Evolutionary conservation across 2,888 invertebrate genomes (phyloP), one percentile per base, ranked within the genome.

Genomic region (Cheilosia vernalis): DNA sequence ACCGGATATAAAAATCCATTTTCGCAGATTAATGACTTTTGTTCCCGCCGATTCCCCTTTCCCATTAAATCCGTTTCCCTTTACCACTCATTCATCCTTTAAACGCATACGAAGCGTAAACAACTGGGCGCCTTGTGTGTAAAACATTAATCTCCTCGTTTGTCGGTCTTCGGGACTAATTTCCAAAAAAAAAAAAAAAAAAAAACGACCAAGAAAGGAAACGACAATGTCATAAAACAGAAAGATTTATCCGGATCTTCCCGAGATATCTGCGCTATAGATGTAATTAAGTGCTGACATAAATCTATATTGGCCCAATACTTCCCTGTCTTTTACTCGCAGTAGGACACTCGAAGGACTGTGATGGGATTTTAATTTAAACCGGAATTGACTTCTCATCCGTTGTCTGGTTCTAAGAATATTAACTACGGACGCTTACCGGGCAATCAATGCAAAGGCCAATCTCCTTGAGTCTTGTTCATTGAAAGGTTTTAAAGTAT

Each of bases 261-360:
- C 19, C 4, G 15, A n/a, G 44, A 44, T 51, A 67, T 51, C 60
- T 53, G 13, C 15, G n/a, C 40, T 27, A 27, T 21, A 53, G 77
- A 67, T 53, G 67, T 69, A 61, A 77, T 69, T 77, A 69, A 69
- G 69, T 67, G 53, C 44, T 44, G 24, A 49, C 55, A 69, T 69
- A 77, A 69, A 67, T 77, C 67, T 53, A 15, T 61, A 77, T 67
- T 60, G 76, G 53, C 51, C 74, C 21, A 58, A 66, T 47, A 42
- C 47, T 19, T 37, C 4, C 19, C 10, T 13, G 13, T 4, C 4
- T 4, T 19, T 10, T 13, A 7, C 27, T 42, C 37, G 4, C 13
- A 60, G 42, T 10, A 13, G 37, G 24, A 17, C 15, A 17, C n/a
- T 44, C 10, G 21, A 44, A 47, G 44, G 30, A 27, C 27, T 40